These are phyloP conservation scores for Puffinus mauretanicus DNA, from an alignment of 2,113 vertebrate genomes.

Conservation along the genomic window DNA sequence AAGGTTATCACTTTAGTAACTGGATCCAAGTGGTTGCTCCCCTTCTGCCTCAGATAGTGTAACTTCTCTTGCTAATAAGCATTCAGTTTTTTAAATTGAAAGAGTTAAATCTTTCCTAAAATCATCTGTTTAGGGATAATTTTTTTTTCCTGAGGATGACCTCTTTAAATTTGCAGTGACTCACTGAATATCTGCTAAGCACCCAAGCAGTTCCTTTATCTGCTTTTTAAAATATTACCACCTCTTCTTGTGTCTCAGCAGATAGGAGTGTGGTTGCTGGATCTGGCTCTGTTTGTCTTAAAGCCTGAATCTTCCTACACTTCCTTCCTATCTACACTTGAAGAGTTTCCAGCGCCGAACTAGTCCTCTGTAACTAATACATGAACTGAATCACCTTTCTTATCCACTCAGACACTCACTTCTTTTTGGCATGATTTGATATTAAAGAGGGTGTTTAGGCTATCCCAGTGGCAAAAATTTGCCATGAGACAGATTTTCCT, in stretches of 20 bases:
- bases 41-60: not conserved
- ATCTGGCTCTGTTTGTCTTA: not conserved
- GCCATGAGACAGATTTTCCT: not conserved
- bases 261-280: not conserved
- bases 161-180: not conserved
- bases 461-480: not conserved
- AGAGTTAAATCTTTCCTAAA: not conserved
- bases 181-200: not conserved
- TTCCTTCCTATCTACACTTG: not conserved
- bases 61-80: not conserved
- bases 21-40: not conserved
- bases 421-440: not conserved
- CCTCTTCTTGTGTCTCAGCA: not conserved
- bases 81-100: not conserved
- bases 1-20: not conserved
- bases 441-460: not conserved
- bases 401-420: not conserved
- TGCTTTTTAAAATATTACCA: not conserved
- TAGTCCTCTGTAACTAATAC: not conserved
- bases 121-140: not conserved
- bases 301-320: not conserved
- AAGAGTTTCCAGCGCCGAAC: not conserved
- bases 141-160: not conserved
- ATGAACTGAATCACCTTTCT: not conserved
- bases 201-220: not conserved